Base-by-base conservation (phyloP, 1,140 invertebrate species). In the Cryptotermes secundus region DNA sequence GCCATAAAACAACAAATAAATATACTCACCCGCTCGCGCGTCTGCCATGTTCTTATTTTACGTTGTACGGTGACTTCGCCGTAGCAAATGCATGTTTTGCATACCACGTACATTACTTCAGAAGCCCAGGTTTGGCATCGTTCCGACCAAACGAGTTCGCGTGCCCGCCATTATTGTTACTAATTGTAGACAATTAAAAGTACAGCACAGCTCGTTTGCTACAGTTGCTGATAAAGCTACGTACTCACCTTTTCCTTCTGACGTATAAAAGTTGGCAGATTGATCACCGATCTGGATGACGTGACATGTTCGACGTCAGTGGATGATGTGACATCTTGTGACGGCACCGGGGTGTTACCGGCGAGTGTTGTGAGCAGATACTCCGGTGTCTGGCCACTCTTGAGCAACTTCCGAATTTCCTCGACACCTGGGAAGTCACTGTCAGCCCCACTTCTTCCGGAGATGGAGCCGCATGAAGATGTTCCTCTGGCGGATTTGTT, bases 181-280 rank as follows among this genome's bases (percentile, higher is more conserved):
- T n/a, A n/a, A n/a, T n/a, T n/a, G n/a, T n/a, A n/a, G n/a, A n/a
- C n/a, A n/a, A n/a, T n/a, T n/a, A n/a, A n/a, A n/a, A n/a, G n/a
- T n/a, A n/a, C n/a, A n/a, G n/a, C n/a, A n/a, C n/a, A n/a, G n/a
- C n/a, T n/a, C n/a, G n/a, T n/a, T n/a, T n/a, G n/a, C n/a, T n/a
- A n/a, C n/a, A n/a, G n/a, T 49, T 49, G 45, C 19, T 49, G 45
- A 49, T 22, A 19, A 22, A 22, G 79, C 14, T 3, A 49, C 45
- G 22, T 19, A 34, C 84, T 84, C 89, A 95, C 93, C 90, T 93
- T 94, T 88, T 95, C 94, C 86, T 92, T 93, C 86, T 93, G 91
- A 84, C 91, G 92, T 3, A 96, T 89, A 88, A 94, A 95, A 2
- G 95, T 95, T 0, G 95, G 95, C 49, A 96, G 88, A 89, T 95